Base-by-base conservation (phyloP, 2,888 invertebrate species). In the Drosophila fulvimacula region DNA sequence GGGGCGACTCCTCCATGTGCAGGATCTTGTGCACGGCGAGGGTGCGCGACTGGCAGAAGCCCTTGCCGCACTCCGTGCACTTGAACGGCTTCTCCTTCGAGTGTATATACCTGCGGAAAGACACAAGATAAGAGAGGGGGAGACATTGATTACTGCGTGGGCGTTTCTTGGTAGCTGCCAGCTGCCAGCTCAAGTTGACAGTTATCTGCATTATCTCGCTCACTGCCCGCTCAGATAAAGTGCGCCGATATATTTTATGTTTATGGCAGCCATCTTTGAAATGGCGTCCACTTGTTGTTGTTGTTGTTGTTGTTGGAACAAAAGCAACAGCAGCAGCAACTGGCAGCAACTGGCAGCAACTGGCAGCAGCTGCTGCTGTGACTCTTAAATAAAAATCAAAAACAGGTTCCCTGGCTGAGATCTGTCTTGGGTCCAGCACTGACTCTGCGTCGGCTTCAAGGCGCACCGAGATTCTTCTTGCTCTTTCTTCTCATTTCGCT, bases 61-160 rank as follows among this genome's bases (percentile, higher is more conserved):
- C 98, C 93, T 99, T 99, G 76, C 98, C 98, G 91, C 99, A 99
- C 93, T 98, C 97, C 59, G 95, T 95, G 92, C 98, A 99, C 93
- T 98, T 98, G 94, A 98, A 99, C 0, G 99, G 98, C 91, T 99
- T 99, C 93, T 98, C 98, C 93, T 98, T 98, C 70, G 97, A 97
- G 93, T 99, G 98, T 89, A 98, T 99, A 93, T 98, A 99, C 93
- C 98, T 98, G 55, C 6, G 19, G 11, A 1, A 1, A 36, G 11
- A 11, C 5, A n/a, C n/a, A n/a, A 7, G 11, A 17, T 7, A 36
- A 36, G 17, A 44, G 24, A 41, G 11, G 15, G 21, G 19, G 56
- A 2, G 56, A 42, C 7, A 57, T 34, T 44, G 30, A 59, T 63
- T 21, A 44, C 44, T 62, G 75, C 57, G 76, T 76, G 63, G 76